Conservation (phyloP, 2,113 vertebrate genomes). For the Toxotes chatareus region DNA sequence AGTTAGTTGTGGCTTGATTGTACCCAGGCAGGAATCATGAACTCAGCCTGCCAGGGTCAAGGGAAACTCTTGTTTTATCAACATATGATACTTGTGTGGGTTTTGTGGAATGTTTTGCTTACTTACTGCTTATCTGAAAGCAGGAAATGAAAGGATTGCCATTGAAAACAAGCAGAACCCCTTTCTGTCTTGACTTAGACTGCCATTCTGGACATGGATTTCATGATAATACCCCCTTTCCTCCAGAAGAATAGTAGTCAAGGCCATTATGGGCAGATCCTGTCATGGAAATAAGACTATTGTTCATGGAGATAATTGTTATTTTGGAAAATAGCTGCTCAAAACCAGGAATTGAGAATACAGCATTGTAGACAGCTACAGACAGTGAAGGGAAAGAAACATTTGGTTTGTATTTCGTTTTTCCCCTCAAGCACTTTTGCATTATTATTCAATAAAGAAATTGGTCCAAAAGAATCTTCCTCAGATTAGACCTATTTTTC, state of each 20-base stretch:
- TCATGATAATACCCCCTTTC: conserved; percentile 62
- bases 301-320: conserved; percentile 70
- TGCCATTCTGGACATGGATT: conserved; percentile 59
- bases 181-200: conserved; percentile 48
- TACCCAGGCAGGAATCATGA: conserved; percentile 56
- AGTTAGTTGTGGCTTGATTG: conserved; percentile 32
- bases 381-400: conserved; percentile 62
- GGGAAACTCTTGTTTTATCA: conserved; percentile 76
- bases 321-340: conserved; percentile 56
- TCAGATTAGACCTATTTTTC: conserved; percentile 30
- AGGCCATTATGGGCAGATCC: conserved; percentile 59
- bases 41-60: conserved; percentile 64
- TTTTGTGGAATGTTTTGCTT: conserved; percentile 79
- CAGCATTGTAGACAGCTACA: conserved; percentile 17
- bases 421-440: conserved; percentile 66
- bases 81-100: conserved; percentile 70
- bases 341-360: conserved; percentile 34
- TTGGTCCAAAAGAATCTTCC: conserved; percentile 28
- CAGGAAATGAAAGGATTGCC: conserved; percentile 85
- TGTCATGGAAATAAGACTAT: conserved; percentile 69
- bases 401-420: conserved; percentile 69
- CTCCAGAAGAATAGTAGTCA: conserved; percentile 56
- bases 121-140: conserved; percentile 78
- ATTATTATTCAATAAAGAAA: conserved; percentile 60
- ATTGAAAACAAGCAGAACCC: conserved; percentile 76